Conservation (phyloP, 30 jellyfish, hydroid and myxozoan species). For the Aurelia sp. region DNA sequence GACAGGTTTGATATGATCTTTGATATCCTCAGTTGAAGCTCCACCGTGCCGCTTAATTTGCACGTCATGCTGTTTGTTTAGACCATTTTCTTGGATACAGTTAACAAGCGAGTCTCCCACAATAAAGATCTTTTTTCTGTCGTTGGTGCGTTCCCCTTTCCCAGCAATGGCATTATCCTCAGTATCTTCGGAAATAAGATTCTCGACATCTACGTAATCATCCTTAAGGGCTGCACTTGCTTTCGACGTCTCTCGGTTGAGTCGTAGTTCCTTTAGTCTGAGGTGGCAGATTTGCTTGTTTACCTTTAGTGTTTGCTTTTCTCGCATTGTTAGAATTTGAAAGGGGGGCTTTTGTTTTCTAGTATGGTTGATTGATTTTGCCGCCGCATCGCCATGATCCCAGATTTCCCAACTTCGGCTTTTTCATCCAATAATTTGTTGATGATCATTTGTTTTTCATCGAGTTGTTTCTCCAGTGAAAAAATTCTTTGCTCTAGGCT, state of each 20-base stretch:
- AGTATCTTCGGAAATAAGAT: constrained; percentile 18
- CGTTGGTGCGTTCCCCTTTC: constrained; percentile 5
- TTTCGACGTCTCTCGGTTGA: not conserved
- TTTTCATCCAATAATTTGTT: too few relatives aligned
- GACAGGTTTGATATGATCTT: constrained; percentile 6
- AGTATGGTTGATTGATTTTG: too few relatives aligned
- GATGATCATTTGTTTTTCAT: too few relatives aligned
- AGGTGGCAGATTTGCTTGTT: not conserved
- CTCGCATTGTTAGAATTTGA: too few relatives aligned
- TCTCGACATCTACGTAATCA: not conserved
- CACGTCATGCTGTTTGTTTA: not conserved
- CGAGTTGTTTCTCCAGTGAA: too few relatives aligned
- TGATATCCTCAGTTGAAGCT: constrained; percentile 16
- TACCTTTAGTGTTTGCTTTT: too few relatives aligned
- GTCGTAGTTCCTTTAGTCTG: not conserved
- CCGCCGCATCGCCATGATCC: too few relatives aligned
- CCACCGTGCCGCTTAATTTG: constrained; percentile 20
- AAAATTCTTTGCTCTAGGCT: too few relatives aligned
- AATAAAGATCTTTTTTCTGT: not conserved
- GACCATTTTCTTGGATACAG: constrained; percentile 1
- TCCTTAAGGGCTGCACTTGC: constrained; percentile 3
- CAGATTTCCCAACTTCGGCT: too few relatives aligned
- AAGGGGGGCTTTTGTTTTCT: too few relatives aligned
- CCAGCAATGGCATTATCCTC: constrained; percentile 12
- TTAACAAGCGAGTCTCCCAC: constrained; percentile 20